Evolutionary conservation across 2,797 vertebrate species (phyloP).

Genomic region (Coregonus sp.): DNA sequence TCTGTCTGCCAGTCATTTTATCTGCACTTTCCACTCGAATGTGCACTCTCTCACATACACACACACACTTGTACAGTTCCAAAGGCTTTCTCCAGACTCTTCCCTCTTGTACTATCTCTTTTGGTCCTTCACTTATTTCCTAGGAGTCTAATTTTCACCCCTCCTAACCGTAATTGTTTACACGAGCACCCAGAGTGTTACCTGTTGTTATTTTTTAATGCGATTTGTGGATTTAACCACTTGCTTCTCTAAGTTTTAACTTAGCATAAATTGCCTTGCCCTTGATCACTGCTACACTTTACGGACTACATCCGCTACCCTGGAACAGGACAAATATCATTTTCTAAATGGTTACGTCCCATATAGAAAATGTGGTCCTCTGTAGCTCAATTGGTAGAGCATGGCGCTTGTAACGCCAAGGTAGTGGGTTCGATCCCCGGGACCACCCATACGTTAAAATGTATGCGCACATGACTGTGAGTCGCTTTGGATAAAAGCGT

Average conservation of each 20-base stretch:
- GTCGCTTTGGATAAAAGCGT: too few species aligned
- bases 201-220: slow-evolving; percentile 8
- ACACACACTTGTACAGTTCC: background rate
- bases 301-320: background rate
- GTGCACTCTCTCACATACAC: background rate
- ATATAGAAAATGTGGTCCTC: too few species aligned
- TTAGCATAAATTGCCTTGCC: slow-evolving; percentile 22
- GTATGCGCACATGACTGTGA: too few species aligned
- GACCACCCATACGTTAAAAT: too few species aligned
- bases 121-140: background rate
- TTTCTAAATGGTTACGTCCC: too few species aligned
- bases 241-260: slow-evolving; percentile 16
- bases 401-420: too few species aligned
- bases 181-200: slow-evolving; percentile 6
- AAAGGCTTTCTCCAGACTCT: background rate
- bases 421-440: too few species aligned
- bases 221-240: slow-evolving; percentile 40
- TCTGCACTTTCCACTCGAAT: too few species aligned
- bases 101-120: slow-evolving; percentile 8
- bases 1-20: slow-evolving; percentile 1
- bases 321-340: background rate
- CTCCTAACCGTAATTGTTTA: slow-evolving; percentile 9
- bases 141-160: slow-evolving; percentile 22
- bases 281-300: slow-evolving; percentile 2
- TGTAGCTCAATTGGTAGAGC: too few species aligned